Base-by-base conservation (phyloP, 2,888 invertebrate species). In the Brenthis ino region DNA sequence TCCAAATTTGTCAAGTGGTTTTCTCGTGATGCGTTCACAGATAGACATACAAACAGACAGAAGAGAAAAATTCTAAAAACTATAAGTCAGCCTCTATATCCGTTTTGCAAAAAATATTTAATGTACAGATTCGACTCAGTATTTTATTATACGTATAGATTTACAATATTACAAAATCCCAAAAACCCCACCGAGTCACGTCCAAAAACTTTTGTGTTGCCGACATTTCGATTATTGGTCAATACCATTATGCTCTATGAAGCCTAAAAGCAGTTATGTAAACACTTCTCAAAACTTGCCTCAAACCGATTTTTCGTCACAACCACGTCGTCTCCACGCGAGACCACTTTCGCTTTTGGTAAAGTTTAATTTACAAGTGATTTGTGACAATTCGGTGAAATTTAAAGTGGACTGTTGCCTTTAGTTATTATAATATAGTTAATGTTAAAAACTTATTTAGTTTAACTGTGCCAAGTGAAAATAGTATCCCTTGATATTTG, bases 221-320 rank as follows among this genome's bases (percentile, higher is more conserved):
- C 6, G 14, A 11, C 13, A 60, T n/a, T 28, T 60, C 50, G 63
- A 63, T 63, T 14, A 37, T 63, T 37, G 53, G 37, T 37, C 54
- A 63, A 63, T 63, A 63, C 43, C 33, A 63, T 53, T 43, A 37
- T 11, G 13, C 37, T 53, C 60, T 47, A 47, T 50, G 37, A n/a
- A 24, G 64, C 43, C 37, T 55, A 50, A 60, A 60, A 79, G 77
- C 77, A 72, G 77, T 90, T 91, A 89, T 83, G 84, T 88, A 91
- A 91, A 82, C 77, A 73, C 87, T 86, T 89, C 88, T 90, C 91
- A 71, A 84, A 82, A 81, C 80, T 80, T 79, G 79, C 79, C 74
- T 79, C 77, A 76, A 79, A 76, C 75, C 80, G 78, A 80, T 81
- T 82, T 83, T 87, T 85, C 80, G 85, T 85, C 85, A 88, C 84